Evolutionary conservation across 2,113 vertebrate genomes (phyloP), one percentile per base, ranked within the genome.

Genomic region (Trichomycterus rosablanca): DNA sequence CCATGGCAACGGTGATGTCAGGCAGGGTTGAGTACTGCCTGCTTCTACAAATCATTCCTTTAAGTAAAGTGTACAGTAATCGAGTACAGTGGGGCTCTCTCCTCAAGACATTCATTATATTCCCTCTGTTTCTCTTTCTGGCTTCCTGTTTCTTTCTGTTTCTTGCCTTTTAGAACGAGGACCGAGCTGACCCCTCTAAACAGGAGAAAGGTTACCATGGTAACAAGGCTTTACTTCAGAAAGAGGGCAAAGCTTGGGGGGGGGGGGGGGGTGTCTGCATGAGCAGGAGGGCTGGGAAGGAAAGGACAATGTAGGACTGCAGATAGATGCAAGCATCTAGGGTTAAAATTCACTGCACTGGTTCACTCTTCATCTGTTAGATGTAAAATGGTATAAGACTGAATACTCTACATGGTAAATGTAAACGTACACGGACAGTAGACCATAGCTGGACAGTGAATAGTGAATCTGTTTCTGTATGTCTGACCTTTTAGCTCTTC

Each of bases 1-100:
- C 93, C 91, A 88, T 78, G 90, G 94, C 90, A 97, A 97, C 93
- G 80, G 88, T 91, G 90, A 95, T 97, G 93, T 94, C 92, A 94
- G 90, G 46, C 87, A 88, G 89, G 39, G 91, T 91, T 92, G 93
- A 92, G 90, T 89, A 87, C 90, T 78, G 80, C 81, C 88, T 87
- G 84, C 89, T 92, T 88, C 91, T 89, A 91, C 91, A 95, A 97
- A 98, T 96, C 90, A 92, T 95, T 92, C 89, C 89, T 93, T 90
- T 91, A 91, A 93, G 89, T 89, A 91, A 66, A 48, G 20, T 44
- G 39, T 66, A 90, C 89, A 85, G 82, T 91, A 97, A 97, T 92
- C 90, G 91, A 94, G 90, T 92, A 93, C 88, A 90, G 89, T 91
- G 82, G 67, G 74, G 87, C 91, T 90, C 91, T 92, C 92, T 81